phyloP scores from a whole-genome alignment of 2,888 invertebrate species.

The Lapara coniferarum region DNA sequence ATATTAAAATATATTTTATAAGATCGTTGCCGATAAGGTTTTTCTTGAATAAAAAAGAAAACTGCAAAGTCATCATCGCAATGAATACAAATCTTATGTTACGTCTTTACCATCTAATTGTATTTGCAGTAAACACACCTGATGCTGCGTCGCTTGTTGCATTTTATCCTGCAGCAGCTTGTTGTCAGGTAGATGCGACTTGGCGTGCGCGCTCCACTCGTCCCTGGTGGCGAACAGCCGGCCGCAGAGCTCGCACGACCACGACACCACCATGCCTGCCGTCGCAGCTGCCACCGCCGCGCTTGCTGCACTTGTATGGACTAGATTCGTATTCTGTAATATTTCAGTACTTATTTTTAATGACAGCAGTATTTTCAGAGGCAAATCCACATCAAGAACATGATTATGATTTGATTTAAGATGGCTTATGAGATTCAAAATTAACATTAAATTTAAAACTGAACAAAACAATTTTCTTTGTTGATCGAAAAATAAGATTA shows the following conservation, averaged over 20 bases:
- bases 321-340: slow-evolving; percentile 73
- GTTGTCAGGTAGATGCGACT: slow-evolving; percentile 86
- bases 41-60: not conserved
- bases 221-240: slow-evolving; percentile 88
- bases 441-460: not conserved
- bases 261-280: slow-evolving; percentile 85
- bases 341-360: slow-evolving; percentile 5
- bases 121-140: slow-evolving; percentile 48
- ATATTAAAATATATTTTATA: no score
- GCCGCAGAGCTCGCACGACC: slow-evolving; percentile 90
- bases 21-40: no score
- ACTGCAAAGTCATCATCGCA: not conserved
- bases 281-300: slow-evolving; percentile 76
- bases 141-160: slow-evolving; percentile 76
- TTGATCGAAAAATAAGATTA: not conserved
- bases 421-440: not conserved
- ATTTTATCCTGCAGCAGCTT: slow-evolving; percentile 77
- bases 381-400: not conserved
- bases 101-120: no score
- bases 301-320: slow-evolving; percentile 77
- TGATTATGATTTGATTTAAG: not conserved
- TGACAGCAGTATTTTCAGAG: not conserved
- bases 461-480: not conserved
- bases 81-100: no score
- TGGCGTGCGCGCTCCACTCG: slow-evolving; percentile 90